These are phyloP conservation scores for Melieria picta DNA, from an alignment of 2,888 invertebrate genomes.

Conservation along the genomic window DNA sequence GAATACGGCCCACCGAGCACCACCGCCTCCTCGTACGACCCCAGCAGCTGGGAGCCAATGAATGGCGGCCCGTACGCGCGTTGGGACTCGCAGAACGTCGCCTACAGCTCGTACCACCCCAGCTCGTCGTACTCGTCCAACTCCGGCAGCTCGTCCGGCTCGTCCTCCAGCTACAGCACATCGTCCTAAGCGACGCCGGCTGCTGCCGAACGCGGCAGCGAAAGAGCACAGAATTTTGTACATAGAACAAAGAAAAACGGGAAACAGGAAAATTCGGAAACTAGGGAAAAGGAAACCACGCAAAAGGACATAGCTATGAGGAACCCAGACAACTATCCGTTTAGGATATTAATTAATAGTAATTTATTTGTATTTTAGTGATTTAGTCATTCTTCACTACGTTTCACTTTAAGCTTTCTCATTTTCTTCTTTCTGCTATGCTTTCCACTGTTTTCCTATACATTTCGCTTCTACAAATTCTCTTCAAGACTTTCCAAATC, in stretches of 20 bases:
- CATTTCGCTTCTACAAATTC: conserved; percentile 24
- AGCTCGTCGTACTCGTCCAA: conserved; percentile 71
- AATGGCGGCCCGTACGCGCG: conserved; percentile 82
- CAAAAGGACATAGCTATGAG: conserved; percentile 49
- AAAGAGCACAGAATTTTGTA: conserved; percentile 19
- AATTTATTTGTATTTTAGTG: conserved; percentile 47
- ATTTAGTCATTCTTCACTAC: conserved; percentile 46
- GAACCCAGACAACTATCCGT: conserved; percentile 36
- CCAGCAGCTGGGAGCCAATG: conserved; percentile 74
- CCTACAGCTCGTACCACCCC: conserved; percentile 79
- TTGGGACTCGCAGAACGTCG: conserved; percentile 77
- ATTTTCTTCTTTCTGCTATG: background rate
- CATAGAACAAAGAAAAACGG: conserved; percentile 11
- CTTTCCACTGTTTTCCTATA: conserved; percentile 15
- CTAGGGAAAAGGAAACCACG: conserved; percentile 14
- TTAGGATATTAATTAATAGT: conserved; percentile 51
- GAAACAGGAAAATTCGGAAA: conserved; percentile 15
- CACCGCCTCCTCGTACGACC: conserved; percentile 78
- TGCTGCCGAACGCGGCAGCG: too few species aligned
- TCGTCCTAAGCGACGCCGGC: conserved; percentile 49
- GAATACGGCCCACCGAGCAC: conserved; percentile 78
- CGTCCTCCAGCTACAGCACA: conserved; percentile 55
- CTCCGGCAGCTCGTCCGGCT: conserved; percentile 57
- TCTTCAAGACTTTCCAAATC: conserved; percentile 16
- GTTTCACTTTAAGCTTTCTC: conserved; percentile 1